A percentile compares a stretch with the other conserved stretches of the same genome.
phyloP scores from a whole-genome alignment of 2,797 vertebrate species.

The Chrysocyon brachyurus region DNA sequence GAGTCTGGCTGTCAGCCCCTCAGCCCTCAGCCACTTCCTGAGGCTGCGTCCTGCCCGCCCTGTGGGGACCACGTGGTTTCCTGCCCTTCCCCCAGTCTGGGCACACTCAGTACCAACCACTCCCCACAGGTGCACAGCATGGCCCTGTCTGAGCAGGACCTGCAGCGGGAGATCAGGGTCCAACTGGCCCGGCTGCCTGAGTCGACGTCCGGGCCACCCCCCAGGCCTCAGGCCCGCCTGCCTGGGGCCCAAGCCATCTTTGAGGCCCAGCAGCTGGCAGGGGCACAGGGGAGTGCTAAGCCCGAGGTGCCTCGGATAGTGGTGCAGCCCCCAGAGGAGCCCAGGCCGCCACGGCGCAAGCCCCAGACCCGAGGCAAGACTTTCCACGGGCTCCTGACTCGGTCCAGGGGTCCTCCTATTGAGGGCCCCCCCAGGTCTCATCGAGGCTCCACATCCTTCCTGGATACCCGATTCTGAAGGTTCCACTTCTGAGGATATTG shows the following conservation, averaged over 20 bases:
- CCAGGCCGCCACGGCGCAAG: conserved; percentile 86
- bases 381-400: conserved; percentile 87
- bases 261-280: conserved; percentile 85
- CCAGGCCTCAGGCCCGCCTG: conserved; percentile 91
- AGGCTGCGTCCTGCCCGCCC: conserved; percentile 25
- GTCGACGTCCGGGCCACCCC: conserved; percentile 89
- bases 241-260: conserved; percentile 91
- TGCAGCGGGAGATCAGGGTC: conserved; percentile 90
- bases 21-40: conserved; percentile 72
- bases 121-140: conserved; percentile 91
- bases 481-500: conserved; percentile 73
- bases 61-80: not conserved
- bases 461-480: conserved; percentile 92
- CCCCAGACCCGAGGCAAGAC: conserved; percentile 91
- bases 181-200: conserved; percentile 90
- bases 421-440: conserved; percentile 75
- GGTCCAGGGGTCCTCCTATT: conserved; percentile 17
- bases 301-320: conserved; percentile 86
- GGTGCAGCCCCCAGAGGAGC: conserved; percentile 77
- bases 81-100: not conserved
- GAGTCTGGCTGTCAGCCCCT: not conserved
- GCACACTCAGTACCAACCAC: not conserved
- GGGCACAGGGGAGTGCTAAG: conserved; percentile 80
- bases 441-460: conserved; percentile 86
- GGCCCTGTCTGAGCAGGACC: conserved; percentile 90